Evolutionary conservation across 2,888 invertebrate species (phyloP), one percentile per base, ranked within the genome.

Genomic region (Dryomyza anilis): DNA sequence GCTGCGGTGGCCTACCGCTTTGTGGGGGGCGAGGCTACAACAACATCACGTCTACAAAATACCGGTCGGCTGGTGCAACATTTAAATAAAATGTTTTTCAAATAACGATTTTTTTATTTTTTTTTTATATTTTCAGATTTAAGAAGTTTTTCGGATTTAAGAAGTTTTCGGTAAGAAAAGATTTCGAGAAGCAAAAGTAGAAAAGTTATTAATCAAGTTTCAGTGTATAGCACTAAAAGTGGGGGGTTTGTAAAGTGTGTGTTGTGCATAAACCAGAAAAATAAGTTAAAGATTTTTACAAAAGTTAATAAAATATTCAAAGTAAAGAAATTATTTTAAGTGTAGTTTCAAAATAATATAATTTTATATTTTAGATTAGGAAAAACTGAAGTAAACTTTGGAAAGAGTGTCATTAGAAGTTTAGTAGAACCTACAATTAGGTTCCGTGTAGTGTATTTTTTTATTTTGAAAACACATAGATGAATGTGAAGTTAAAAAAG

Each of bases 11-110:
- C 70, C 76, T 78, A 79, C 78, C 83, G 83, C 78, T 81, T 79
- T 74, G 60, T 39, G 29, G 81, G 75, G 73, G 83, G 82, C 71
- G 83, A 77, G 65, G 82, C 75, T 72, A 83, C 81, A 74, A 80
- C 80, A 74, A 82, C 82, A 76, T 83, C 83, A 74, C 83, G 80
- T 79, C 82, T 83, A 81, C 83, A 83, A 80, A 83, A 83, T 74
- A 80, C 81, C 77, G 83, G 83, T 70, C 83, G 81, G 78, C 83
- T 83, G 78, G 71, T 76, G 74, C 56, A 63, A 43, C 62, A 50
- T 58, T 36, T 55, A 36, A 61, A 69, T 60, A 65, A 65, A 61
- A 68, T 63, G 61, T 60, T 64, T 56, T 66, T 67, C 59, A 63
- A 61, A 64, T n/a, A n/a, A n/a, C n/a, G 36, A 57, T 58, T 66